Conservation (phyloP, 2,113 vertebrate genomes). For the Mustela lutreola region DNA sequence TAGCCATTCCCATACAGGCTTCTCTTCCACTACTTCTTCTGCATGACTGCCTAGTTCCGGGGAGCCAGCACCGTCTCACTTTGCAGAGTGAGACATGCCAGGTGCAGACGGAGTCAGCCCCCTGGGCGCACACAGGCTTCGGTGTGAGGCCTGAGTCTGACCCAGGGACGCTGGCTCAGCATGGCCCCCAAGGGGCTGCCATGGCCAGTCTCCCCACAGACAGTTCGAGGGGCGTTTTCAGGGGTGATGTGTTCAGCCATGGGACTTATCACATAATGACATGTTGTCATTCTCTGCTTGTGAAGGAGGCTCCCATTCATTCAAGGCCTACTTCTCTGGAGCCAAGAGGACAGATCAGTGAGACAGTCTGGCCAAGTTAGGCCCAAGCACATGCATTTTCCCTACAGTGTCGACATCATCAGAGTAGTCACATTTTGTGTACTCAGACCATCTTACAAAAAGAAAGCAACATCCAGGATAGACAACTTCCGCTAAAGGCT, state of each 20-base stretch:
- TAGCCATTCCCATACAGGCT: neutral
- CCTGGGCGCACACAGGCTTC: neutral
- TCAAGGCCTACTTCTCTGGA: neutral
- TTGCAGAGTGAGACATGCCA: neutral
- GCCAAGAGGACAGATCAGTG: neutral
- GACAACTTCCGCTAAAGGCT: neutral
- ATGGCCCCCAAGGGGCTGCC: neutral
- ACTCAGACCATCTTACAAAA: constrained; percentile 6
- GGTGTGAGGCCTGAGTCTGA: neutral
- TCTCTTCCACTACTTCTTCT: neutral
- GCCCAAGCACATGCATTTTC: neutral
- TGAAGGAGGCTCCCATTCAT: neutral
- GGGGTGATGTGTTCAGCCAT: neutral
- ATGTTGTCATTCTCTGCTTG: neutral
- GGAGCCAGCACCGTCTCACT: neutral
- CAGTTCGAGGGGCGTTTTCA: neutral
- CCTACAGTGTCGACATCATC: neutral
- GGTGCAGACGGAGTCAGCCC: neutral
- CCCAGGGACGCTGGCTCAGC: neutral
- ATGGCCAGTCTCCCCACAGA: fast-evolving
- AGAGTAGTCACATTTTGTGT: neutral
- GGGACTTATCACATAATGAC: neutral
- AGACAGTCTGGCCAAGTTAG: neutral
- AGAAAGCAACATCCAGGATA: neutral
- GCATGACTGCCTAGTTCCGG: neutral